These are phyloP conservation scores for Trachythela sp. DNA, from an alignment of 64 coral and sea anemone genomes.

Conservation along the genomic window DNA sequence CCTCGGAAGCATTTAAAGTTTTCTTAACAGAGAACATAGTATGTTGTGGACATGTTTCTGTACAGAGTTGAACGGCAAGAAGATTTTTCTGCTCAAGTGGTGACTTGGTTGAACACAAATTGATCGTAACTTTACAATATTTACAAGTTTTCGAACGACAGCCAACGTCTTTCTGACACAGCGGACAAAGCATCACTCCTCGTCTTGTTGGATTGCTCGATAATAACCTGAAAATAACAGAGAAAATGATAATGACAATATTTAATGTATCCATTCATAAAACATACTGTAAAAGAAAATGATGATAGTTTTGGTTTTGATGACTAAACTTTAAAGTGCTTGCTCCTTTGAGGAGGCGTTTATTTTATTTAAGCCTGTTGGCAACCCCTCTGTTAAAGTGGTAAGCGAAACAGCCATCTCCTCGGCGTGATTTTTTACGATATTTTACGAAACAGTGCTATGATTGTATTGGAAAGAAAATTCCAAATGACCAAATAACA, in stretches of 20 bases:
- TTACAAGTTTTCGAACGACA: constrained; percentile 93
- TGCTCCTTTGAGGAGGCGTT: too few species aligned
- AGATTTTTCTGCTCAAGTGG: constrained; percentile 4
- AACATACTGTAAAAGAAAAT: too few species aligned
- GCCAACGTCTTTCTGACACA: constrained; percentile 88
- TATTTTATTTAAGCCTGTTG: too few species aligned
- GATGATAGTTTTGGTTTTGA: too few species aligned
- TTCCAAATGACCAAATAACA: too few species aligned
- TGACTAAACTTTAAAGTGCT: not conserved
- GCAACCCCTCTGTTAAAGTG: too few species aligned
- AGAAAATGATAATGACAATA: not conserved
- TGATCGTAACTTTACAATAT: constrained; percentile 57
- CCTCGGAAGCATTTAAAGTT: not conserved
- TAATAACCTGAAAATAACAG: constrained; percentile 58
- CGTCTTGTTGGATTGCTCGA: constrained; percentile 83
- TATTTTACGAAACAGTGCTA: too few species aligned
- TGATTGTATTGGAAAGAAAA: too few species aligned
- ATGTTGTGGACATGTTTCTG: not conserved
- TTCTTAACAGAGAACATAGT: not conserved
- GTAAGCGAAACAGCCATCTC: too few species aligned
- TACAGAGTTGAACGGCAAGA: not conserved
- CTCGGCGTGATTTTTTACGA: too few species aligned
- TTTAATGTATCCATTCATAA: not conserved
- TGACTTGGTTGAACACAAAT: not conserved
- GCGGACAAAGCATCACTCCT: constrained; percentile 84